phyloP scores from a whole-genome alignment of 35 echinoderm and acorn worm genomes.

The Chiridota heheva region DNA sequence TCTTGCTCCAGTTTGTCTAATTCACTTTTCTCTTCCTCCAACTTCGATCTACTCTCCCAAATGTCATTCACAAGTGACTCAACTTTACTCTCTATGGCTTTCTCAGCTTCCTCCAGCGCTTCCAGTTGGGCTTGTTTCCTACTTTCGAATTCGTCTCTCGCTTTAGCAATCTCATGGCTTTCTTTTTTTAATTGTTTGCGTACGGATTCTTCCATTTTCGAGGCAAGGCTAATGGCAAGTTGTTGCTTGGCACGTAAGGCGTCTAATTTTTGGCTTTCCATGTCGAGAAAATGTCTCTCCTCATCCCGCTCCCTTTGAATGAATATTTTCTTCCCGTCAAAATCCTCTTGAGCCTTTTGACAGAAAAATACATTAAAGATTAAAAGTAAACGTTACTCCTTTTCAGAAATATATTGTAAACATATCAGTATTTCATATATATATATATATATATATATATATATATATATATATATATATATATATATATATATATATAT shows the following conservation, averaged over 20 bases:
- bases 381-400: neutral
- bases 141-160: constrained; percentile 77
- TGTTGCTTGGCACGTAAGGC: constrained; percentile 75
- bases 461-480: neutral
- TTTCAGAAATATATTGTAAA: neutral
- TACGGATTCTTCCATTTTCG: constrained; percentile 72
- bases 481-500: neutral
- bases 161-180: constrained; percentile 75
- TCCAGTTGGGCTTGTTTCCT: constrained; percentile 83
- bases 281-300: constrained; percentile 71
- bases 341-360: constrained; percentile 63
- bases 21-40: constrained; percentile 66
- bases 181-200: constrained; percentile 57
- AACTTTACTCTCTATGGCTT: constrained; percentile 76
- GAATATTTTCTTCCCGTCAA: constrained; percentile 52
- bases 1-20: constrained; percentile 53
- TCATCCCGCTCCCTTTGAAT: constrained; percentile 81
- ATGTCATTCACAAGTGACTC: constrained; percentile 72
- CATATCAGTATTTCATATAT: neutral
- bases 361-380: neutral
- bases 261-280: constrained; percentile 86
- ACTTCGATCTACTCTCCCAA: constrained; percentile 69
- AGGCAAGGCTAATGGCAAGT: constrained; percentile 55
- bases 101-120: constrained; percentile 79
- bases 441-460: neutral